Conservation (phyloP, 2,113 vertebrate species). For the Myotis davidii region DNA sequence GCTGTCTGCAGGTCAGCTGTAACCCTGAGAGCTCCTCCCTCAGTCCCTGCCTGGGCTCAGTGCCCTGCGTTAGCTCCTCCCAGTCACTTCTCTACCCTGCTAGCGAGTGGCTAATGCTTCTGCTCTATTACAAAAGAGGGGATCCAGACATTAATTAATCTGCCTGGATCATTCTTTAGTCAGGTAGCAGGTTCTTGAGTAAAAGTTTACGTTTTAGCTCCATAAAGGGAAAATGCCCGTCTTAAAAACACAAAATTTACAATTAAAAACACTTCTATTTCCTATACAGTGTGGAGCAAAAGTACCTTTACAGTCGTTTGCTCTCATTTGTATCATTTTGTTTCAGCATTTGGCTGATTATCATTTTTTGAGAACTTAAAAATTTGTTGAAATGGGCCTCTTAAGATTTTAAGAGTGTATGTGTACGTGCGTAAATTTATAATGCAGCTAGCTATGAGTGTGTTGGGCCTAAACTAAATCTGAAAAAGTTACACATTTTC, state of each 20-base stretch:
- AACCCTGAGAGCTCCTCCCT: background rate
- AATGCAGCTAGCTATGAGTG: background rate
- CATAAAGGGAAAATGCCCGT: background rate
- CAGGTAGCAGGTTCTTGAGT: background rate
- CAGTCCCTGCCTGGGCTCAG: background rate
- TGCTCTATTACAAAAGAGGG: background rate
- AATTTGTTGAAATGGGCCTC: background rate
- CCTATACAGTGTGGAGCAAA: background rate
- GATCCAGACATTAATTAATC: background rate
- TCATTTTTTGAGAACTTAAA: conserved; percentile 1
- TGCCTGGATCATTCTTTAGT: background rate
- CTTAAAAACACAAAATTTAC: background rate
- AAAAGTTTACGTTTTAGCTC: background rate
- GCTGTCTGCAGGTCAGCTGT: background rate
- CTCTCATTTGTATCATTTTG: background rate
- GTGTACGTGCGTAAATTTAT: background rate
- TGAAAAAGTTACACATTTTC: background rate
- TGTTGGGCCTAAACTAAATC: background rate
- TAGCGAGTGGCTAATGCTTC: background rate
- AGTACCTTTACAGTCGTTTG: background rate
- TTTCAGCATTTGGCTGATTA: background rate
- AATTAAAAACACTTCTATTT: background rate
- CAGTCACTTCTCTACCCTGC: background rate
- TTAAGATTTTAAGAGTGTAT: background rate
- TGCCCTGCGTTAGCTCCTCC: background rate